Percentiles rank a stretch among this genome's conserved stretches.
These are phyloP conservation scores for Falco punctatus DNA, from an alignment of 2,113 vertebrate genomes.

Conservation along the genomic window DNA sequence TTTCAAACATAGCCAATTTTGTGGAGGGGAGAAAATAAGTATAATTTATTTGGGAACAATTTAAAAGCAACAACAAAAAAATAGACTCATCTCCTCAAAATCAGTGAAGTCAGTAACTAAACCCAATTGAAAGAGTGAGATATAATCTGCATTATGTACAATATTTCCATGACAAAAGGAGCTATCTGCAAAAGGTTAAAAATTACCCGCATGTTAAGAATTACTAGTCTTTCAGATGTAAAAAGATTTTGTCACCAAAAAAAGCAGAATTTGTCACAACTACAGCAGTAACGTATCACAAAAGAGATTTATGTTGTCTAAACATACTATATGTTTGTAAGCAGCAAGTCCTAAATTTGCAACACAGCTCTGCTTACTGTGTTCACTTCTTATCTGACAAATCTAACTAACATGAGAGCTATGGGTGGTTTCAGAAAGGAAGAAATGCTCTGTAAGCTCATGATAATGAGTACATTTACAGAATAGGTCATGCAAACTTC, in stretches of 20 bases:
- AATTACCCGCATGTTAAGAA: background rate
- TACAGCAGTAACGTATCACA: background rate
- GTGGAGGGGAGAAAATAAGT: background rate
- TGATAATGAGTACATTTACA: conserved; percentile 50
- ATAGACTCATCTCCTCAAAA: background rate
- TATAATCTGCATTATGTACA: background rate
- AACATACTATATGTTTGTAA: background rate
- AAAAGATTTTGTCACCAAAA: background rate
- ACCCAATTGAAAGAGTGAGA: background rate
- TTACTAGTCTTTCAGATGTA: background rate
- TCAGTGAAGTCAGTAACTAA: background rate
- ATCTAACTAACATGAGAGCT: conserved; percentile 1
- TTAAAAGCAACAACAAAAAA: background rate
- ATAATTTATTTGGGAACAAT: background rate
- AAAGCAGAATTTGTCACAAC: background rate
- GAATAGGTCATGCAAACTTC: conserved; percentile 76
- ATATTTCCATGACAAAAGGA: background rate
- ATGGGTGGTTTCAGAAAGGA: conserved; percentile 16
- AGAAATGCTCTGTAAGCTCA: conserved; percentile 34
- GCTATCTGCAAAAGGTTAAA: conserved; percentile 2
- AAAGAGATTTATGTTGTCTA: background rate
- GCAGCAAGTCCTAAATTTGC: background rate
- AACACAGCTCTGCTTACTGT: conserved; percentile 40
- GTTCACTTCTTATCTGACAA: conserved; percentile 31
- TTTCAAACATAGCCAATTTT: background rate